These are phyloP conservation scores for Cephonodes hylas DNA, from an alignment of 2,888 invertebrate species.

Conservation along the genomic window DNA sequence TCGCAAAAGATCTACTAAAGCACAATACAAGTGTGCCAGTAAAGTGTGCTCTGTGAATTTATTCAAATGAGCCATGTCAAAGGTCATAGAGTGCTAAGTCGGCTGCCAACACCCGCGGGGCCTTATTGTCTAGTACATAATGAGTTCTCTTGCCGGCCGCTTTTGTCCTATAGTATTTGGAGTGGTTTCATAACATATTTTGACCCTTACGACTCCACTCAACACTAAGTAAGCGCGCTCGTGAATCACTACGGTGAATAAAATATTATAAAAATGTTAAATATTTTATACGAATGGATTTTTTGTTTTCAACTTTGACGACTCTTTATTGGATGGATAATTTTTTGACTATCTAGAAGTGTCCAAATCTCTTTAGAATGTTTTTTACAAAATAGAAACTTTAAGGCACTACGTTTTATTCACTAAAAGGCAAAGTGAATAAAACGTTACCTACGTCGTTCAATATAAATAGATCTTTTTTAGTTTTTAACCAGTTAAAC, in stretches of 20 bases:
- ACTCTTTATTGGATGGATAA: no score
- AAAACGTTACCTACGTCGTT: no score
- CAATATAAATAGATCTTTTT: no score
- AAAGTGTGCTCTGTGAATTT: constrained; percentile 20
- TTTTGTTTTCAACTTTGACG: background rate
- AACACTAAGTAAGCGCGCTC: background rate
- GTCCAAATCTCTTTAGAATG: no score
- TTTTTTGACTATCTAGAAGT: no score
- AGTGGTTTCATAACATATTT: constrained; percentile 12
- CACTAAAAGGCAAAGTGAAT: no score
- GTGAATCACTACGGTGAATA: background rate
- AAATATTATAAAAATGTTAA: background rate
- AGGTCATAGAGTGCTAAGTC: constrained; percentile 31
- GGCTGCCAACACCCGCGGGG: constrained; percentile 34
- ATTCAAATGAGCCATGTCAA: constrained; percentile 39
- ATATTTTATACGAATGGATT: background rate
- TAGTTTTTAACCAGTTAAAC: no score
- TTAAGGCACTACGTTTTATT: no score
- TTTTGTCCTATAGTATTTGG: constrained; percentile 12
- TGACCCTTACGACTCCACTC: constrained; percentile 10
- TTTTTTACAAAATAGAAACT: no score
- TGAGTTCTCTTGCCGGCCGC: constrained; percentile 35
- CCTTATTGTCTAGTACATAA: constrained; percentile 56
- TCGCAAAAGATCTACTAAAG: background rate
- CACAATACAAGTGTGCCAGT: background rate